These are phyloP conservation scores for Caligus rogercresseyi DNA, from an alignment of 1,140 invertebrate genomes.

Conservation along the genomic window DNA sequence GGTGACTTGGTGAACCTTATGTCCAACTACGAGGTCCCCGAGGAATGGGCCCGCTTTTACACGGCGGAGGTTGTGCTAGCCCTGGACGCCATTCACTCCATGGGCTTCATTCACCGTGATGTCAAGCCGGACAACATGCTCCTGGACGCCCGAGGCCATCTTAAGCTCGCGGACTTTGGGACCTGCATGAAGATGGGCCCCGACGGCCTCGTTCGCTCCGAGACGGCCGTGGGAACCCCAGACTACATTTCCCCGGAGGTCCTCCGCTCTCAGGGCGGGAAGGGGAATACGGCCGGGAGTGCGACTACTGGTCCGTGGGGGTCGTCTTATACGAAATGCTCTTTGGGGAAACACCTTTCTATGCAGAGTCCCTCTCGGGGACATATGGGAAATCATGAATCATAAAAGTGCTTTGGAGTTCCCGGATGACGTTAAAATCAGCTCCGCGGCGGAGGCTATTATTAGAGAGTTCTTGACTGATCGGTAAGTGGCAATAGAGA, in stretches of 20 bases:
- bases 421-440: slow-evolving; percentile 83
- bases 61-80: slow-evolving; percentile 96
- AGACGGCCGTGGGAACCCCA: slow-evolving; percentile 95
- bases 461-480: slow-evolving; percentile 88
- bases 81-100: slow-evolving; percentile 89
- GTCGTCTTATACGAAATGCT: slow-evolving; percentile 98
- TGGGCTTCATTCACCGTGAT: slow-evolving; percentile 98
- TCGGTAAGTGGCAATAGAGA: slow-evolving; percentile 36
- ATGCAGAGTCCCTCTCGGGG: slow-evolving; percentile 89
- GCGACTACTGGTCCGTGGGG: slow-evolving; percentile 99
- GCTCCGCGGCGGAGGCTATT: slow-evolving; percentile 69
- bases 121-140: slow-evolving; percentile 99
- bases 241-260: slow-evolving; percentile 99
- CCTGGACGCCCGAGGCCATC: slow-evolving; percentile 75
- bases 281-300: slow-evolving; percentile 81
- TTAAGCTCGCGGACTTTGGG: slow-evolving; percentile 97
- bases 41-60: slow-evolving; percentile 98
- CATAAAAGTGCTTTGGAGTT: slow-evolving; percentile 88
- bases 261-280: slow-evolving; percentile 79
- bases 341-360: slow-evolving; percentile 96
- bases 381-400: slow-evolving; percentile 99
- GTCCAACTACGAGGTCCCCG: slow-evolving; percentile 96
- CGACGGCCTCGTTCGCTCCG: slow-evolving; percentile 83
- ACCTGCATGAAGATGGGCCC: slow-evolving; percentile 96
- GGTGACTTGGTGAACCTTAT: slow-evolving; percentile 97